A percentile compares a stretch with the other conserved stretches of the same genome.
phyloP scores from a whole-genome alignment of 1,140 invertebrate species.

The Drosophila obscura region DNA sequence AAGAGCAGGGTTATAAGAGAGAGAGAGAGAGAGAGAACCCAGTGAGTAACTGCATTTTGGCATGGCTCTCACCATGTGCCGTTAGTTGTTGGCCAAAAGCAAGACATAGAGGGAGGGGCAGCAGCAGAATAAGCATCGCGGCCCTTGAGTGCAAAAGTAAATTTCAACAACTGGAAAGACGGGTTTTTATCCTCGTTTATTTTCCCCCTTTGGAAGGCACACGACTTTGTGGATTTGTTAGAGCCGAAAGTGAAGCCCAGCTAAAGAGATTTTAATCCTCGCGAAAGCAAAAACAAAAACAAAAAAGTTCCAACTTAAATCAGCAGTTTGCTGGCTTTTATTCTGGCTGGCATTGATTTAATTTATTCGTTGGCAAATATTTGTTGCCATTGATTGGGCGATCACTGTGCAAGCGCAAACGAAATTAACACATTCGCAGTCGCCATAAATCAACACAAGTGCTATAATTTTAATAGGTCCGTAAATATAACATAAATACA shows the following conservation, averaged over 20 bases:
- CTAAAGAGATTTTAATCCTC: conserved; percentile 36
- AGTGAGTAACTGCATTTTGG: conserved; percentile 51
- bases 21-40: not conserved
- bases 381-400: not conserved
- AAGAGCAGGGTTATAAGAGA: not conserved
- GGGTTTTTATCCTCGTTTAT: conserved; percentile 29
- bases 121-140: conserved; percentile 27
- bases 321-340: conserved; percentile 2
- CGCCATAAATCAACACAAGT: conserved; percentile 2
- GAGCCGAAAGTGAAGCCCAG: conserved; percentile 38
- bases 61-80: conserved; percentile 35
- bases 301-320: not conserved
- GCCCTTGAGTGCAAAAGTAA: conserved; percentile 43
- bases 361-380: conserved; percentile 22
- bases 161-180: conserved; percentile 51
- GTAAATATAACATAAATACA: conserved; percentile 7
- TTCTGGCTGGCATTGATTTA: conserved; percentile 1
- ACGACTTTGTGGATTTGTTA: conserved; percentile 42
- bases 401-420: not conserved
- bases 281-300: conserved; percentile 15
- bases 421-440: conserved; percentile 16
- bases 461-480: conserved; percentile 18
- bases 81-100: conserved; percentile 48
- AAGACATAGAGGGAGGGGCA: conserved; percentile 11
- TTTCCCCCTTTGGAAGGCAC: conserved; percentile 38